Percentiles rank a stretch among this genome's conserved stretches.
These are phyloP conservation scores for Lates calcarifer DNA, from an alignment of 2,113 vertebrate species.

Conservation along the genomic window DNA sequence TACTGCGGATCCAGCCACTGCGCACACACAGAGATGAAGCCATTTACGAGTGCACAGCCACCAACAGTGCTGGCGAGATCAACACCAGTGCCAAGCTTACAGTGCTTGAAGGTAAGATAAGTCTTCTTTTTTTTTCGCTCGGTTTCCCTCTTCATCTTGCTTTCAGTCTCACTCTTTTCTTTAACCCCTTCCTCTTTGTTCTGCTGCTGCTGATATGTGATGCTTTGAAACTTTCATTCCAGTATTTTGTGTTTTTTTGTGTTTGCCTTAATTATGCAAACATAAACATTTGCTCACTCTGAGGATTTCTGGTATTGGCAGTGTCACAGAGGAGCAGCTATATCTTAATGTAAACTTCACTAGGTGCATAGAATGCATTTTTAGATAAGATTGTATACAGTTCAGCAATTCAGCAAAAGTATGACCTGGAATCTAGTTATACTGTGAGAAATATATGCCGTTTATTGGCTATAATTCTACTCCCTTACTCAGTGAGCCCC, in stretches of 20 bases:
- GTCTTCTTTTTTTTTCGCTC: conserved; percentile 5
- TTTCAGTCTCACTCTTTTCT: background rate
- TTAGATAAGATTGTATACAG: conserved; percentile 24
- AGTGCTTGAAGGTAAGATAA: conserved; percentile 94
- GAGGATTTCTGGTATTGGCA: conserved; percentile 46
- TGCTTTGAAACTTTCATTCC: conserved; percentile 27
- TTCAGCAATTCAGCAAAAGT: conserved; percentile 30
- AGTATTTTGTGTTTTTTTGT: background rate
- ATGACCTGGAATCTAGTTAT: conserved; percentile 11
- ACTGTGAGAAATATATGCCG: background rate
- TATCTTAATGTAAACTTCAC: conserved; percentile 45
- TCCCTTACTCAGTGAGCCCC: background rate
- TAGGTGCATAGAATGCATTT: conserved; percentile 42
- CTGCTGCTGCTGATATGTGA: background rate
- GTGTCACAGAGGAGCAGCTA: conserved; percentile 37
- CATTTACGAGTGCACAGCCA: conserved; percentile 97
- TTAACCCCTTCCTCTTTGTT: background rate
- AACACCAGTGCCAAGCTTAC: conserved; percentile 98
- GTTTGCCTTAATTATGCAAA: conserved; percentile 62
- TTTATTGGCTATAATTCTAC: conserved; percentile 17
- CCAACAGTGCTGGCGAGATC: conserved; percentile 95
- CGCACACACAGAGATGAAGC: conserved; percentile 96
- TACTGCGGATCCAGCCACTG: conserved; percentile 97
- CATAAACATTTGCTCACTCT: conserved; percentile 52
- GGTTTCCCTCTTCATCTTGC: conserved; percentile 28